Evolutionary conservation across 2,797 vertebrate genomes (phyloP), one percentile per base, ranked within the genome.

Genomic region (Ptychobarbus kaznakovi): DNA sequence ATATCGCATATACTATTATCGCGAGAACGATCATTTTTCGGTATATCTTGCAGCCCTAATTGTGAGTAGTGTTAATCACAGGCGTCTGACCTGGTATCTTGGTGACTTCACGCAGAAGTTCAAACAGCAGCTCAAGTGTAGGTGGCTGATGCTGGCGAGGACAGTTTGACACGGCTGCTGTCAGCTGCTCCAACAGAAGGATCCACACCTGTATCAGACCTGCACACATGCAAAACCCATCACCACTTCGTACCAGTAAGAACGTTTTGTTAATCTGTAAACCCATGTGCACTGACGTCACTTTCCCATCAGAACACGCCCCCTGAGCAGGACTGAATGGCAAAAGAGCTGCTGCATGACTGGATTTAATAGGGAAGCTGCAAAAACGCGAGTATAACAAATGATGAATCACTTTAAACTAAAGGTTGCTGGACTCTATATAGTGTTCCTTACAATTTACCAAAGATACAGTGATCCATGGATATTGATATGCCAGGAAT

Each of bases 191-290:
- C 90, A 99, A 87, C 0, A 99, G 91, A 90, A 97, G 92, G 89
- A 98, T 97, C 98, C 98, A 99, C 86, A 99, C 98, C 89, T 97
- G 97, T 91, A 99, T 98, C 90, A 99, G 95, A 87, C 98, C 98
- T 99, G 92, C 42, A 28, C 56, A 51, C 51, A 73, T 66, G 76
- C 6, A n/a, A 51, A 40, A 75, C 73, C 6, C 3, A 51, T 32
- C 46, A 32, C 11, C 12, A 15, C n/a, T 44, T 22, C 6, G 22
- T 22, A 25, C 6, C 11, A n/a, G 2, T 42, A 42, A 42, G 22
- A 25, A 25, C 1, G 4, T 13, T 63, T 28, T 20, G 22, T 63
- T 63, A 15, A 65, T 65, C 25, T 65, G 5, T 65, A 65, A 65
- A 65, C 61, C 25, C 32, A 32, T 58, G 22, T 22, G 53, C 9